These are phyloP conservation scores for Dryoscopus gambensis DNA, from an alignment of 2,113 vertebrate genomes.

Conservation along the genomic window DNA sequence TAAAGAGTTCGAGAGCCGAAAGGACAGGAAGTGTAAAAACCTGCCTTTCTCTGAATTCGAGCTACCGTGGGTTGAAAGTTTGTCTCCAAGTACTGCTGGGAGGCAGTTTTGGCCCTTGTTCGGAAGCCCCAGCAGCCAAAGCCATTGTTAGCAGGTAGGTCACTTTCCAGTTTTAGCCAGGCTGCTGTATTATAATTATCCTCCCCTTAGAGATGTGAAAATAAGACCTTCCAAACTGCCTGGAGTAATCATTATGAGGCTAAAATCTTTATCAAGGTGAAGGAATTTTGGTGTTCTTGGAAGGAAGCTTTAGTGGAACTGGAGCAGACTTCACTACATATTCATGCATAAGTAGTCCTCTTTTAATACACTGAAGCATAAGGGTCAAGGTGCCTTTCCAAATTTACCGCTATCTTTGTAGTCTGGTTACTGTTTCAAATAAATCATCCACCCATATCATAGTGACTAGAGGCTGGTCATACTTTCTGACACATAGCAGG, in stretches of 20 bases:
- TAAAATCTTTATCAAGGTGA: neutral
- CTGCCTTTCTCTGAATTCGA: neutral
- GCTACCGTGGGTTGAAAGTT: neutral
- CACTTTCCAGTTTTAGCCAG: conserved; percentile 20
- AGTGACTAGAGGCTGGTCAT: fast-evolving
- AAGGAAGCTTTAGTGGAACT: neutral
- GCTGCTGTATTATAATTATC: conserved; percentile 22
- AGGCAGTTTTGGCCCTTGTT: neutral
- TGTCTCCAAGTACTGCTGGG: neutral
- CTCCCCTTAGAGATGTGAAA: neutral
- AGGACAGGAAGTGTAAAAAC: neutral
- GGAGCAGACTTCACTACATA: fast-evolving
- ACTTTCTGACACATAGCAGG: fast-evolving
- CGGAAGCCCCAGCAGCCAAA: neutral
- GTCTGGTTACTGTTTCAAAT: neutral
- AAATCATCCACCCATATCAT: fast-evolving
- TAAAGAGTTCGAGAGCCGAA: neutral
- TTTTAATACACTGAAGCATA: neutral
- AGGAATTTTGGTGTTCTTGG: neutral
- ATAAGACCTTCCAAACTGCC: neutral
- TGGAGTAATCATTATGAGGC: neutral
- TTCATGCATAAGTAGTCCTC: fast-evolving
- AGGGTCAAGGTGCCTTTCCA: neutral
- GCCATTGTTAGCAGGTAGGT: conserved; percentile 10
- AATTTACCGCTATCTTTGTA: neutral